Conservation (phyloP, 23 tunicate species). For the Phallusia fumigata region DNA sequence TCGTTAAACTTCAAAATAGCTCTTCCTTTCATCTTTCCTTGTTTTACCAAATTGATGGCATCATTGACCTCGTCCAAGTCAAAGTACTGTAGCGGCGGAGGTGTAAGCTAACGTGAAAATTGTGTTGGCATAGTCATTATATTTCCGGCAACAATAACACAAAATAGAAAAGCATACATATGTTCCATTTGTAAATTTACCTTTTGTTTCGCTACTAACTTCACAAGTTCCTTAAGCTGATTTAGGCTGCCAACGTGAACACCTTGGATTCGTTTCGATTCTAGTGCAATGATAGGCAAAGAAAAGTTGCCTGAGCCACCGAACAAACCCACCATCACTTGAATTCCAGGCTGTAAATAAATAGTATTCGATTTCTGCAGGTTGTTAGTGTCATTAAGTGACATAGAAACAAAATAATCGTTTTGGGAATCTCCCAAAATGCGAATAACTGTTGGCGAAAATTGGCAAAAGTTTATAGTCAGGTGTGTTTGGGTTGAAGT, state of each 20-base stretch:
- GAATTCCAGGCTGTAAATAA: conserved; percentile 40
- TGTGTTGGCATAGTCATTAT: neutral
- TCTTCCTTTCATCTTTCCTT: conserved; percentile 43
- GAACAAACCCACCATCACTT: conserved; percentile 49
- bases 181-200: neutral
- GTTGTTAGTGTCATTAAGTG: no score
- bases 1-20: conserved; percentile 11
- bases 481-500: no score
- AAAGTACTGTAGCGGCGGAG: conserved; percentile 36
- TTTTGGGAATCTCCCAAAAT: no score
- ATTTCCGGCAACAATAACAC: neutral
- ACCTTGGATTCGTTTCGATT: conserved; percentile 11
- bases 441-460: no score
- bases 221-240: conserved; percentile 20
- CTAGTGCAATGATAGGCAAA: conserved; percentile 8
- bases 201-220: conserved; percentile 18
- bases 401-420: no score
- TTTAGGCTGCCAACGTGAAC: conserved; percentile 23
- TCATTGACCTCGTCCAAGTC: conserved; percentile 29
- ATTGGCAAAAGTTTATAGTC: no score
- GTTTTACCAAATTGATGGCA: conserved; percentile 9
- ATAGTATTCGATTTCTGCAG: no score
- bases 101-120: neutral
- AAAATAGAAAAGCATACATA: neutral
- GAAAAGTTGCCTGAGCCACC: conserved; percentile 26